phyloP scores from a whole-genome alignment of 2,888 invertebrate genomes.

The Meteorus cinctellus region DNA sequence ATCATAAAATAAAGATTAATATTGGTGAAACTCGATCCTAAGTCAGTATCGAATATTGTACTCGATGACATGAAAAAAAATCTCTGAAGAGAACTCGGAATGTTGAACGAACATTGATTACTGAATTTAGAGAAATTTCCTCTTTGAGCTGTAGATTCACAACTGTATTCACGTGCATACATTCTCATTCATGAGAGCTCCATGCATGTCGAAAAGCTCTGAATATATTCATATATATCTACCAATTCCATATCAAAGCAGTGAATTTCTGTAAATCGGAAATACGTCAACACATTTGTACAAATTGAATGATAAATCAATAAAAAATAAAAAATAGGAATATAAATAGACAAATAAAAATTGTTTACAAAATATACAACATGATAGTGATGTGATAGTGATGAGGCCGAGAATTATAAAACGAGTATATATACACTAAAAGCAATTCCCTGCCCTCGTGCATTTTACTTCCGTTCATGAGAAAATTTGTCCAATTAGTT shows the following conservation, averaged over 20 bases:
- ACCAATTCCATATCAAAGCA: background rate
- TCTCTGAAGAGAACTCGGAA: background rate
- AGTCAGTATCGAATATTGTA: too few species aligned
- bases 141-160: too few species aligned
- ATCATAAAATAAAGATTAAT: too few species aligned
- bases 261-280: background rate
- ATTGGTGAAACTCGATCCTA: too few species aligned
- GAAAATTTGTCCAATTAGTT: slow-evolving; percentile 51
- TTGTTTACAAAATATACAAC: background rate
- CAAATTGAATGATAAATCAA: background rate
- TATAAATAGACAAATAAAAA: background rate
- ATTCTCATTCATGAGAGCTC: background rate
- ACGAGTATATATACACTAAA: background rate
- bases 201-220: background rate
- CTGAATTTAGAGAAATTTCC: too few species aligned
- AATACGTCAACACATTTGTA: background rate
- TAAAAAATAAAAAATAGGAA: background rate
- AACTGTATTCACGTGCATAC: too few species aligned
- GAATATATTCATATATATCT: background rate
- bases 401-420: background rate
- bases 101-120: too few species aligned
- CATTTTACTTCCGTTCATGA: slow-evolving; percentile 34
- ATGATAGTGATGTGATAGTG: background rate
- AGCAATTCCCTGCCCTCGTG: slow-evolving; percentile 52
- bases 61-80: background rate